These are phyloP conservation scores for Laupala kohalensis DNA, from an alignment of 1,140 invertebrate genomes.

Conservation along the genomic window DNA sequence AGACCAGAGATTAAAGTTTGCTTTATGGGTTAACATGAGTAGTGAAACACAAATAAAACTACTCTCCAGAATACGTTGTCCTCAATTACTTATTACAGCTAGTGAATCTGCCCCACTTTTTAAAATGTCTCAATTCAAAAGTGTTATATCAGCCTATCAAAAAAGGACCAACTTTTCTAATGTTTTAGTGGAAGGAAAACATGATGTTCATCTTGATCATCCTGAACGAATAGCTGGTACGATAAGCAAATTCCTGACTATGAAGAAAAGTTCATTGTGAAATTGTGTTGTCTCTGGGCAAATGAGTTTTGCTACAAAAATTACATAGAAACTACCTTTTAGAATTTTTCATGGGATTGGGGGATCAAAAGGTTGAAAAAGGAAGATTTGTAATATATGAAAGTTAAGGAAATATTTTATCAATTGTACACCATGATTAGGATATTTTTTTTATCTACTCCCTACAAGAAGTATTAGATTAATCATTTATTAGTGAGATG, in stretches of 20 bases:
- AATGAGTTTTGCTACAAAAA: too few relatives aligned
- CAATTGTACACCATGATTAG: too few relatives aligned
- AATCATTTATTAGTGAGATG: too few relatives aligned
- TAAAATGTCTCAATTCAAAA: conserved; percentile 10
- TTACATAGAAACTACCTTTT: too few relatives aligned
- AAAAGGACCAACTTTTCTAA: conserved; percentile 21
- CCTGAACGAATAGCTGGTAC: conserved; percentile 35
- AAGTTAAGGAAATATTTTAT: too few relatives aligned
- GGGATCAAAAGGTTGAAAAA: too few relatives aligned
- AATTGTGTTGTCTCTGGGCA: conserved; percentile 22
- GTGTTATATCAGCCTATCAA: conserved; percentile 3
- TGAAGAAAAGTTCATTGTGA: conserved; percentile 20
- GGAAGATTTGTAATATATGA: too few relatives aligned
- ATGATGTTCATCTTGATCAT: conserved; percentile 47
- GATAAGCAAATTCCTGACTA: conserved; percentile 29
- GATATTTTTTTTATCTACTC: too few relatives aligned
- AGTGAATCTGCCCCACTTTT: conserved; percentile 18
- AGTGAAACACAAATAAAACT: neutral
- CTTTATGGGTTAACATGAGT: neutral
- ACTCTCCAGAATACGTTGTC: conserved; percentile 18
- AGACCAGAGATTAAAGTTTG: conserved; percentile 24
- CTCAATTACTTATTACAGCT: conserved; percentile 25
- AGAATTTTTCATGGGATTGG: too few relatives aligned
- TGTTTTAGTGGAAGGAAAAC: conserved; percentile 37
- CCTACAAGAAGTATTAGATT: too few relatives aligned